Evolutionary conservation across 2,888 invertebrate genomes (phyloP).

Genomic region (Rosalia funebris): DNA sequence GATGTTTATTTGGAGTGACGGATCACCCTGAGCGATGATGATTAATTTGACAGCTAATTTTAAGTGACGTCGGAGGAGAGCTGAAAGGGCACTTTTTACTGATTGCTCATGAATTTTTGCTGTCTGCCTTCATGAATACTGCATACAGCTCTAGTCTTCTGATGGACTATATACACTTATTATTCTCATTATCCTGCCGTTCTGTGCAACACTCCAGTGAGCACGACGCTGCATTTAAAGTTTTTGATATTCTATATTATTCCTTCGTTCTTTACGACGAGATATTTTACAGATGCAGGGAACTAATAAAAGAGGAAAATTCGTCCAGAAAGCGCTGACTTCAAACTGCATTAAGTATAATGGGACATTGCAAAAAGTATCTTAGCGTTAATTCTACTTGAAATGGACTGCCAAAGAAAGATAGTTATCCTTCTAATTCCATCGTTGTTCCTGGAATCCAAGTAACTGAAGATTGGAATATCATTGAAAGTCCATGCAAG

Average conservation of each 20-base stretch:
- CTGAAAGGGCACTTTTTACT: conserved; percentile 43
- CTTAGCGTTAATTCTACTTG: conserved; percentile 5
- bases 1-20: conserved; percentile 44
- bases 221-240: conserved; percentile 30
- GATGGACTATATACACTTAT: conserved; percentile 17
- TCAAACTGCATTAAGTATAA: conserved; percentile 10
- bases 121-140: conserved; percentile 37
- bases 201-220: conserved; percentile 23
- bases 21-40: conserved; percentile 51
- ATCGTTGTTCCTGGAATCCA: no score
- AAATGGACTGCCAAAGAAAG: no score
- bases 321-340: background rate
- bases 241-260: conserved; percentile 25
- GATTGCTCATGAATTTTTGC: conserved; percentile 44
- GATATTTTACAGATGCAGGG: conserved; percentile 5
- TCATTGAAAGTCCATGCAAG: no score
- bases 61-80: conserved; percentile 23
- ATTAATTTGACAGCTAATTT: conserved; percentile 53
- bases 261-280: conserved; percentile 15
- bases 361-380: background rate
- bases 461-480: no score
- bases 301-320: conserved; percentile 8
- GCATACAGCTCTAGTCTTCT: conserved; percentile 11
- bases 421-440: no score
- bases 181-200: conserved; percentile 16